A percentile compares a stretch with the other conserved stretches of the same genome.
These are phyloP conservation scores for Coluber constrictor DNA, from an alignment of 2,797 vertebrate genomes.

Conservation along the genomic window DNA sequence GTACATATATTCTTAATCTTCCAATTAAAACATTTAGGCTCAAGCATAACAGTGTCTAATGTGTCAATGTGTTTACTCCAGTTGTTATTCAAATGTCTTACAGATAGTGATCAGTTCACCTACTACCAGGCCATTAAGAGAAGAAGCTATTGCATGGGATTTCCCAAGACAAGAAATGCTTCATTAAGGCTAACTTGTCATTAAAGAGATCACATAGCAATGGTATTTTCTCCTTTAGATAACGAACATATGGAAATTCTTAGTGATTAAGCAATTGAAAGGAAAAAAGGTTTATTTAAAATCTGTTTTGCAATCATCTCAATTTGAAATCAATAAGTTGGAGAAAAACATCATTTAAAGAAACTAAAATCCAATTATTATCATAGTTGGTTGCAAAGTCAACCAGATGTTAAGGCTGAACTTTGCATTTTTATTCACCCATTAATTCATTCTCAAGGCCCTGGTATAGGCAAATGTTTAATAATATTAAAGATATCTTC, in stretches of 20 bases:
- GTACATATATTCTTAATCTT: background rate
- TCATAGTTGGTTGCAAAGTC: background rate
- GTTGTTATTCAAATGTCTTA: conserved; percentile 3
- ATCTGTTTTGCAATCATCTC: background rate
- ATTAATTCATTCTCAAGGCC: too few relatives aligned
- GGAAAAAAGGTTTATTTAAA: conserved; percentile 4
- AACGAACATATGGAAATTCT: background rate
- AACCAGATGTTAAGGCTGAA: too few relatives aligned
- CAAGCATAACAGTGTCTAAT: background rate
- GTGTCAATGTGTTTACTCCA: background rate
- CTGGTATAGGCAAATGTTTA: too few relatives aligned
- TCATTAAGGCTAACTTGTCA: background rate
- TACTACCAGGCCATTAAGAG: conserved; percentile 8
- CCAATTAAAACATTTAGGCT: background rate
- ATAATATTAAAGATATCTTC: too few relatives aligned
- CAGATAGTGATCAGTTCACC: conserved; percentile 21
- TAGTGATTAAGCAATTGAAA: background rate
- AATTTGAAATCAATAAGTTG: conserved; percentile 3
- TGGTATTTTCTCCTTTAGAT: background rate
- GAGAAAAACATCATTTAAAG: background rate
- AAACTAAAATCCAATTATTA: conserved; percentile 10
- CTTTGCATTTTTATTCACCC: too few relatives aligned
- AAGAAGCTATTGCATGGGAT: background rate
- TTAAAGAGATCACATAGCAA: conserved; percentile 1
- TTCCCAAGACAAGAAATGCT: conserved; percentile 11